phyloP scores from a whole-genome alignment of 2,113 vertebrate species.

The Syrmaticus mikado region DNA sequence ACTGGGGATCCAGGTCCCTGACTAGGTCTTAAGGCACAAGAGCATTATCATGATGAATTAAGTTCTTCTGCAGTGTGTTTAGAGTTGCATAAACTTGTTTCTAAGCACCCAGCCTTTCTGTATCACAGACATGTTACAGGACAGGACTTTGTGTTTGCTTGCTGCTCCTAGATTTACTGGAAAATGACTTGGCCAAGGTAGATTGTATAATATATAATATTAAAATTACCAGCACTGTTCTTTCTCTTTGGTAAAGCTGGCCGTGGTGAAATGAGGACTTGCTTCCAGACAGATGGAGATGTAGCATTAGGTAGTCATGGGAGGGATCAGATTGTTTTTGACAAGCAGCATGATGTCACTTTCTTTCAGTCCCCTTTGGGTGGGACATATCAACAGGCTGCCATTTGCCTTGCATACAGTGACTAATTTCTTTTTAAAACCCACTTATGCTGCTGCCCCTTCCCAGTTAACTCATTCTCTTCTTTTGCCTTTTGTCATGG shows the following conservation, averaged over 20 bases:
- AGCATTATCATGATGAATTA: fast-evolving
- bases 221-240: neutral
- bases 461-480: conserved; percentile 4
- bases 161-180: neutral
- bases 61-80: neutral
- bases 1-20: neutral
- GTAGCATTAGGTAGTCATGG: neutral
- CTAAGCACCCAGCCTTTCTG: neutral
- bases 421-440: neutral
- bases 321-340: conserved; percentile 11
- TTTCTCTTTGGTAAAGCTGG: neutral
- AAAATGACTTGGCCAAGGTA: neutral
- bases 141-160: neutral
- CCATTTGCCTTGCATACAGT: neutral
- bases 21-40: neutral
- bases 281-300: conserved; percentile 9
- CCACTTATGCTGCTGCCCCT: neutral
- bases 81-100: neutral
- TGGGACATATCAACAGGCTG: conserved; percentile 45
- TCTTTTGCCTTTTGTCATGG: neutral
- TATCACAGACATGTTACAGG: fast-evolving
- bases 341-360: conserved; percentile 53
- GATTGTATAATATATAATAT: neutral
- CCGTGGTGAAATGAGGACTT: neutral
- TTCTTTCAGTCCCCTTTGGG: conserved; percentile 10